Evolutionary conservation across 2,888 invertebrate species (phyloP).

Genomic region (Rhagonycha lutea): DNA sequence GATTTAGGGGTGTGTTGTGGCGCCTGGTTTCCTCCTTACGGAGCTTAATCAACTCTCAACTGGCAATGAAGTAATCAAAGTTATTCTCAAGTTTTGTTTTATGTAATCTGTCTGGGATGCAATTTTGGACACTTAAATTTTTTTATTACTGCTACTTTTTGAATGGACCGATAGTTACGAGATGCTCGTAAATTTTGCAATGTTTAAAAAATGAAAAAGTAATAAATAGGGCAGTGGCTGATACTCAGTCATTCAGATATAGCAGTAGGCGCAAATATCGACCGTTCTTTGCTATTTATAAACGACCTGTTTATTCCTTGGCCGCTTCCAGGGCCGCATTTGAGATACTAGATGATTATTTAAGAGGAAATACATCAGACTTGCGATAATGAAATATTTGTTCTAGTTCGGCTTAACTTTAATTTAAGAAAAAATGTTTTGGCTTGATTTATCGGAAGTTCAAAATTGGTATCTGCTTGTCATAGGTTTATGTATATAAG

Average conservation of each 20-base stretch:
- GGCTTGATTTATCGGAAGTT: constrained; percentile 3
- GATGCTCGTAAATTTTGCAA: constrained; percentile 5
- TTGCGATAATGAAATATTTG: constrained; percentile 32
- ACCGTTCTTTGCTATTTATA: constrained; percentile 37
- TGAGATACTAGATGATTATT: constrained; percentile 47
- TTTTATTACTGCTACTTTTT: background rate
- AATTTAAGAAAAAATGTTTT: background rate
- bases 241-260: constrained; percentile 31
- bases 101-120: background rate
- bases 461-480: background rate
- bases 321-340: constrained; percentile 54
- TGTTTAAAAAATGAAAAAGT: constrained; percentile 19
- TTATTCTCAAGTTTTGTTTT: background rate
- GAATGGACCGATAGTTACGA: background rate
- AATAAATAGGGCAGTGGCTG: constrained; percentile 34
- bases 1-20: background rate
- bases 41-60: background rate
- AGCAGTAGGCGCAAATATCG: constrained; percentile 33
- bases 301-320: constrained; percentile 48
- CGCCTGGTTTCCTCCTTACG: background rate
- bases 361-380: constrained; percentile 49
- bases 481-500: background rate
- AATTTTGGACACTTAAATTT: background rate
- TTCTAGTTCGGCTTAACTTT: background rate
- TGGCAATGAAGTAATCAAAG: background rate